Conservation (phyloP, 2,888 invertebrate genomes). For the Tenodera sinensis region DNA sequence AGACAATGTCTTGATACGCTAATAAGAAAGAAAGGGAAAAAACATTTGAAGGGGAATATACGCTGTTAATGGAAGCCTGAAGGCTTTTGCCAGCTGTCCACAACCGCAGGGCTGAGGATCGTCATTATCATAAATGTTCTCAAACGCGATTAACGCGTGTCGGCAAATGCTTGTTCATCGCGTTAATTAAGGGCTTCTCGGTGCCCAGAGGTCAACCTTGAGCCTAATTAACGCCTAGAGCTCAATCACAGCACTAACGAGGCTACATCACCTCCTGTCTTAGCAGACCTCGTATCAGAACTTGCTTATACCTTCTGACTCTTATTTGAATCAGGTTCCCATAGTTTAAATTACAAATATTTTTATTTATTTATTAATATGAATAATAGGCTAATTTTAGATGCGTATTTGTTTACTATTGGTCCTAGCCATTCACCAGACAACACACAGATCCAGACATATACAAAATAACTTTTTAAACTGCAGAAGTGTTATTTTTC, state of each 20-base stretch:
- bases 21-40: background rate
- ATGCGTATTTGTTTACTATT: no score
- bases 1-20: background rate
- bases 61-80: background rate
- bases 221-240: conserved; percentile 1
- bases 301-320: background rate
- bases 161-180: background rate
- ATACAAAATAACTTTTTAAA: no score
- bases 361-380: no score
- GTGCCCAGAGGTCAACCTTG: background rate
- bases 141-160: background rate
- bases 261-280: background rate
- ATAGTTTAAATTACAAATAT: no score
- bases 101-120: background rate
- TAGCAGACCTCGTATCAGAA: background rate
- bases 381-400: no score
- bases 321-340: no score
- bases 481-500: no score
- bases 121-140: background rate
- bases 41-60: background rate
- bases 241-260: background rate
- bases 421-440: no score
- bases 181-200: background rate
- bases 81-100: background rate
- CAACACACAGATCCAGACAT: no score